Evolutionary conservation across 2,113 vertebrate species (phyloP).

Genomic region (Campylorhamphus procurvoides): DNA sequence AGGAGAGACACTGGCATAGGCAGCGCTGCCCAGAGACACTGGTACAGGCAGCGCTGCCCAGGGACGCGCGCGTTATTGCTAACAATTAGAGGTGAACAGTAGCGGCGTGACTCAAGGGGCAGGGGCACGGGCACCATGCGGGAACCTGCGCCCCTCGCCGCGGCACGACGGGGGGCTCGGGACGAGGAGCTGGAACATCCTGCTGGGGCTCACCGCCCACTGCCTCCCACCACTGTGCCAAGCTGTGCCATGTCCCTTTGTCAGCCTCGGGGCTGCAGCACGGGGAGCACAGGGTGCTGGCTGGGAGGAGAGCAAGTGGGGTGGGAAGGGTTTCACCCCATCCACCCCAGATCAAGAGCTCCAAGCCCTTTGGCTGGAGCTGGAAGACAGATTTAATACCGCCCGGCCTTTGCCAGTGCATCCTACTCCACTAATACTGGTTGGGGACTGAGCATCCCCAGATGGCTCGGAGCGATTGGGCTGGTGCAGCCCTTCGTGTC

Average conservation of each 20-base stretch:
- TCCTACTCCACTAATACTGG: slow-evolving; percentile 51
- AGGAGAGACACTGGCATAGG: slow-evolving; percentile 59
- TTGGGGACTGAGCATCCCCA: not conserved
- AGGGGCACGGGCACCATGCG: slow-evolving; percentile 63
- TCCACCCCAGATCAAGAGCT: not conserved
- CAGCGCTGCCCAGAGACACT: slow-evolving; percentile 47
- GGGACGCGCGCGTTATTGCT: slow-evolving; percentile 62
- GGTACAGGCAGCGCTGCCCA: slow-evolving; percentile 55
- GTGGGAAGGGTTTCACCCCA: not conserved
- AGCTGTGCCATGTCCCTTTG: not conserved
- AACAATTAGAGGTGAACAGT: slow-evolving; percentile 59
- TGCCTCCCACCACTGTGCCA: not conserved
- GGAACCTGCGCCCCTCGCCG: slow-evolving; percentile 35
- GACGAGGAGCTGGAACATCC: slow-evolving; percentile 56
- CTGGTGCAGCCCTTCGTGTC: slow-evolving; percentile 1
- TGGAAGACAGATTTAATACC: slow-evolving; percentile 44
- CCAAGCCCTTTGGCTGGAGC: not conserved
- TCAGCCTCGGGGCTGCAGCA: not conserved
- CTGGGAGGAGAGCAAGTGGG: not conserved
- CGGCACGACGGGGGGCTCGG: not conserved
- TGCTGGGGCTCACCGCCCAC: not conserved
- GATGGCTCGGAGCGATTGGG: not conserved
- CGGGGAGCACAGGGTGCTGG: not conserved
- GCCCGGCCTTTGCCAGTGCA: not conserved
- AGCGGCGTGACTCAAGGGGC: slow-evolving; percentile 11